Evolutionary conservation across 2,113 vertebrate species (phyloP).

Genomic region (Pluvialis apricaria): DNA sequence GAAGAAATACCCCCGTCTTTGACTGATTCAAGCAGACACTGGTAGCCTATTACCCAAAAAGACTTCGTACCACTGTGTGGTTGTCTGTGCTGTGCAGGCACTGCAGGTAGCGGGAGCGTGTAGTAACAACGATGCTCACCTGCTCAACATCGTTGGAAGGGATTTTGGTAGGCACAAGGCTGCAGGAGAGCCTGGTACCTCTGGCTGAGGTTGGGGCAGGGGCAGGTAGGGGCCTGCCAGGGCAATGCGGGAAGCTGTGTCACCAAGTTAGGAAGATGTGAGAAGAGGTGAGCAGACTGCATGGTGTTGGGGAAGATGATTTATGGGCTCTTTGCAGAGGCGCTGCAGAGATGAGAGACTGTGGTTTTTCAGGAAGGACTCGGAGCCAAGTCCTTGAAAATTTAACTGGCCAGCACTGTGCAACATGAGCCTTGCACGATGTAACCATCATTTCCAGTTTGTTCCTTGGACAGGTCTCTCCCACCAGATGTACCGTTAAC

Average conservation of each 20-base stretch:
- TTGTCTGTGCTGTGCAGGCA: neutral
- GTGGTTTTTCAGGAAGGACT: neutral
- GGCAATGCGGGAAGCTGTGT: neutral
- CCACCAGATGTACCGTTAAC: neutral
- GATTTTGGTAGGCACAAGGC: neutral
- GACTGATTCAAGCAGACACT: neutral
- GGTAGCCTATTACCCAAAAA: neutral
- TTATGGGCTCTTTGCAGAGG: neutral
- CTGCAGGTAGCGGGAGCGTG: rapidly evolving
- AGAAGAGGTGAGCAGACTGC: neutral
- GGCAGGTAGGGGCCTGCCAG: neutral
- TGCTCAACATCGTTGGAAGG: neutral
- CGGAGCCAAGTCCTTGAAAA: neutral
- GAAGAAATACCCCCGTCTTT: neutral
- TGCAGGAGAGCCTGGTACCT: neutral
- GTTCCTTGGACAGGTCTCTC: neutral
- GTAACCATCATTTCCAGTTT: neutral
- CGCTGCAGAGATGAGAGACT: neutral
- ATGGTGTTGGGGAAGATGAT: neutral
- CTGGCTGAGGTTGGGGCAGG: neutral
- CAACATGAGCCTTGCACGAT: neutral
- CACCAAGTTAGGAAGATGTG: neutral
- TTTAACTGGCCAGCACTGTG: neutral
- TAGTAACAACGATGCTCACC: neutral
- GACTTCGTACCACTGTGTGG: rapidly evolving